Evolutionary conservation across 2,888 invertebrate genomes (phyloP).

Genomic region (Diloba caeruleocephala): DNA sequence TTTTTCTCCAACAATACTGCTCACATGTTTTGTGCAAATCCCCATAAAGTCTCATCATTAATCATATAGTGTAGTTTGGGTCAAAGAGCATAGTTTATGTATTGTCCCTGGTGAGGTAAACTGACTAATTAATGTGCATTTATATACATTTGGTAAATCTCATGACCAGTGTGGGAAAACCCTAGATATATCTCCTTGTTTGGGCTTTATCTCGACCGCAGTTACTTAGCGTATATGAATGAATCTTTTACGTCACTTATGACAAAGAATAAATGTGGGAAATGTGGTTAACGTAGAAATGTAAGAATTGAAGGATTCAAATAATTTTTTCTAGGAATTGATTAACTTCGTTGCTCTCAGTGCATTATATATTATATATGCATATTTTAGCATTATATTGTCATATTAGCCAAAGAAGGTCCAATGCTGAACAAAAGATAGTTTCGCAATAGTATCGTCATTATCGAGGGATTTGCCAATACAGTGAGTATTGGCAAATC

Average conservation of each 20-base stretch:
- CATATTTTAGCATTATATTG: no score
- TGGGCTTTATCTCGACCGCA: constrained; percentile 1
- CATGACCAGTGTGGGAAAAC: constrained; percentile 6
- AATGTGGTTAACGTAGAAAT: no score
- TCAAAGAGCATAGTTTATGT: constrained; percentile 52
- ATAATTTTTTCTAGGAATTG: no score
- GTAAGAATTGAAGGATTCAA: no score
- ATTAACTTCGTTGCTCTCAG: no score
- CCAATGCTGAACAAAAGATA: no score
- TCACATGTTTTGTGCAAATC: constrained; percentile 37
- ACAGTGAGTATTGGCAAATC: no score
- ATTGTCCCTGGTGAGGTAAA: constrained; percentile 36
- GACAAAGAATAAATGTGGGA: not conserved
- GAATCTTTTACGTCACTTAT: constrained; percentile 6
- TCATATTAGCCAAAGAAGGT: no score
- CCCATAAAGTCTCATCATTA: constrained; percentile 46
- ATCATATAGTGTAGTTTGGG: constrained; percentile 36
- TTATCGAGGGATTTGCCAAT: no score
- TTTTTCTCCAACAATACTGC: constrained; percentile 12
- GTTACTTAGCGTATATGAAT: not conserved
- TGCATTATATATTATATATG: no score
- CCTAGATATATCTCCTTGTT: constrained; percentile 8
- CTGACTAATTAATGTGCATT: constrained; percentile 50
- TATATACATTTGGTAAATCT: constrained; percentile 40
- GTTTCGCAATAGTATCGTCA: no score